Evolutionary conservation across 2,113 vertebrate species (phyloP).

Genomic region (Alethe castanea): DNA sequence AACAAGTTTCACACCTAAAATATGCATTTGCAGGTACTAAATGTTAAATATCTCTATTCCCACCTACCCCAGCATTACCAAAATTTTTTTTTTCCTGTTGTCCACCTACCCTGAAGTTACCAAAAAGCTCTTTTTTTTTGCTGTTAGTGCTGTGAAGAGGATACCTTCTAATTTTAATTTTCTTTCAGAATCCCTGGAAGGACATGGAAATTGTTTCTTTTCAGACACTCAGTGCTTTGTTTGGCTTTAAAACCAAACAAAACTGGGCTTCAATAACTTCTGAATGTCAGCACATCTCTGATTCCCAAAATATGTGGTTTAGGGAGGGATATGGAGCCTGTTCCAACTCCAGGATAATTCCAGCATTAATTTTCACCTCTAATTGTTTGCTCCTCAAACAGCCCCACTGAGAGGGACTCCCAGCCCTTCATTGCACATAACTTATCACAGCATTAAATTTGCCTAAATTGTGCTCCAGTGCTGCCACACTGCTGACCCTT

Average conservation of each 20-base stretch:
- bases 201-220: background rate
- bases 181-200: background rate
- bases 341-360: constrained; percentile 20
- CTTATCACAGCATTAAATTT: constrained; percentile 69
- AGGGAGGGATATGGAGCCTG: background rate
- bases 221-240: background rate
- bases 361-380: constrained; percentile 64
- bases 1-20: background rate
- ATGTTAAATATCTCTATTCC: background rate
- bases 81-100: background rate
- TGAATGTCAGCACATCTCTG: constrained; percentile 27
- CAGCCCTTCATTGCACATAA: constrained; percentile 56
- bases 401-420: constrained; percentile 58
- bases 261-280: background rate
- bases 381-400: constrained; percentile 69
- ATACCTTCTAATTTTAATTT: background rate
- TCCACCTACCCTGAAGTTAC: background rate
- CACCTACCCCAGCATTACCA: background rate
- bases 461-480: constrained; percentile 63
- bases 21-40: background rate
- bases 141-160: background rate
- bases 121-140: background rate
- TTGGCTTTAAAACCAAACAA: background rate
- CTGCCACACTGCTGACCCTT: constrained; percentile 67
- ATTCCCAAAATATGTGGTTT: background rate